These are phyloP conservation scores for Quiscalus mexicanus DNA, from an alignment of 2,113 vertebrate species.

Conservation along the genomic window DNA sequence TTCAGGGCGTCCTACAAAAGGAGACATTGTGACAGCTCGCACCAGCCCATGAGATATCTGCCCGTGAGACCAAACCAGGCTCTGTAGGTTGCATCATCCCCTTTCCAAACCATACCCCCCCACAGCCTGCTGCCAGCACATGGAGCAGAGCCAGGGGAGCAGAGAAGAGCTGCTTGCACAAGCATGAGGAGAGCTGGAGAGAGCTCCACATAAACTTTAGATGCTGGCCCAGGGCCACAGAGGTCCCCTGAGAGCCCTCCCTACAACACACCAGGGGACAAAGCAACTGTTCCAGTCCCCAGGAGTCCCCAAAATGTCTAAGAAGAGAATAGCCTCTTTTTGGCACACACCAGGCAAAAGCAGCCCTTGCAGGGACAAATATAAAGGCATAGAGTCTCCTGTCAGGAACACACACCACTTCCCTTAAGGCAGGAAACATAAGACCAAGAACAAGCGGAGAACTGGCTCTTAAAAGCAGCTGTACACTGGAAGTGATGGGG, in stretches of 20 bases:
- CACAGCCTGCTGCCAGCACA: background rate
- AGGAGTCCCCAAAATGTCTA: background rate
- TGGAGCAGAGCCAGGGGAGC: background rate
- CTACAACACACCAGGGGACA: background rate
- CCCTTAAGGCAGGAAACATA: constrained; percentile 17
- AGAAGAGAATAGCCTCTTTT: background rate
- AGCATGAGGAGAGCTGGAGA: background rate
- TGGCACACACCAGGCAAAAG: background rate
- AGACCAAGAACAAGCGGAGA: background rate
- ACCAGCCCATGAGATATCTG: background rate
- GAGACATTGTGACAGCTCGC: constrained; percentile 25
- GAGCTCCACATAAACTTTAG: background rate
- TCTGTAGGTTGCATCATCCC: background rate
- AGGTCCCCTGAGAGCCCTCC: constrained; percentile 4
- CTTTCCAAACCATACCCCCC: background rate
- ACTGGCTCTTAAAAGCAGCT: background rate
- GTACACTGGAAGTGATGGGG: background rate
- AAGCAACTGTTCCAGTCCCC: background rate
- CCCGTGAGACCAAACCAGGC: background rate
- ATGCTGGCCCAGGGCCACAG: background rate
- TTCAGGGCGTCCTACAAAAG: constrained; percentile 88
- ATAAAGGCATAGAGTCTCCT: background rate
- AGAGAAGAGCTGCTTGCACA: background rate
- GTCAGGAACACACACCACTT: constrained; percentile 12
- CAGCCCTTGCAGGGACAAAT: background rate